phyloP scores from a whole-genome alignment of 2,797 vertebrate species.

The Oryzias dopingdopingensis region DNA sequence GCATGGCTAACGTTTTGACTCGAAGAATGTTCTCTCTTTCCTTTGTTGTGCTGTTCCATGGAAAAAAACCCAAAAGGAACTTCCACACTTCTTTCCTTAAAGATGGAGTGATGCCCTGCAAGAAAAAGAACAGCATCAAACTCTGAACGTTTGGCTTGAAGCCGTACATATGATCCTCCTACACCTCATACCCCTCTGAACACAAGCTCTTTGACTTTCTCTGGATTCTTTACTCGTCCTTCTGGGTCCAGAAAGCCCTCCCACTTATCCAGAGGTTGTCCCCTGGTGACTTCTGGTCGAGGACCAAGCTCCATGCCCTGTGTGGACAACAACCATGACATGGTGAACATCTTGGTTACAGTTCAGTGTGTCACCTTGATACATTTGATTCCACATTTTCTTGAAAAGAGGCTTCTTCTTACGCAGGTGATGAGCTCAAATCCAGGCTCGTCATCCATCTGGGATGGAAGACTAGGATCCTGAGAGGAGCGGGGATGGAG shows the following conservation, averaged over 20 bases:
- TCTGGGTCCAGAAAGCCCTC: conserved; percentile 80
- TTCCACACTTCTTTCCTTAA: conserved; percentile 88
- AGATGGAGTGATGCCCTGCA: conserved; percentile 79
- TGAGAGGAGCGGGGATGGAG: conserved; percentile 42
- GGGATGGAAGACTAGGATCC: conserved; percentile 48
- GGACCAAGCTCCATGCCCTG: conserved; percentile 84
- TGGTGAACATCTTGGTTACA: not conserved
- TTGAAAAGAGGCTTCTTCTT: conserved; percentile 49
- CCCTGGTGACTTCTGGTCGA: conserved; percentile 78
- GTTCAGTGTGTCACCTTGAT: not conserved
- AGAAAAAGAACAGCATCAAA: not conserved
- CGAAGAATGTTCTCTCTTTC: conserved; percentile 83
- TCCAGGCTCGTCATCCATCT: conserved; percentile 84
- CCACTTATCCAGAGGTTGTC: conserved; percentile 81
- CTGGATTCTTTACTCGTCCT: conserved; percentile 78
- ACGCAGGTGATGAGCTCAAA: conserved; percentile 93
- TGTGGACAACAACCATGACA: not conserved
- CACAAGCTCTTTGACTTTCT: conserved; percentile 79
- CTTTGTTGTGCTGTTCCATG: conserved; percentile 82
- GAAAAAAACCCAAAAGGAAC: conserved; percentile 87
- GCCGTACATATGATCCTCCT: not conserved
- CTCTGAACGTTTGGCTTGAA: not conserved
- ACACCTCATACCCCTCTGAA: conserved; percentile 84
- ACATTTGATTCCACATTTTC: not conserved
- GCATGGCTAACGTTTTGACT: conserved; percentile 81